Evolutionary conservation across 2,113 vertebrate genomes (phyloP), one percentile per base, ranked within the genome.

Genomic region (Ursus arctos): DNA sequence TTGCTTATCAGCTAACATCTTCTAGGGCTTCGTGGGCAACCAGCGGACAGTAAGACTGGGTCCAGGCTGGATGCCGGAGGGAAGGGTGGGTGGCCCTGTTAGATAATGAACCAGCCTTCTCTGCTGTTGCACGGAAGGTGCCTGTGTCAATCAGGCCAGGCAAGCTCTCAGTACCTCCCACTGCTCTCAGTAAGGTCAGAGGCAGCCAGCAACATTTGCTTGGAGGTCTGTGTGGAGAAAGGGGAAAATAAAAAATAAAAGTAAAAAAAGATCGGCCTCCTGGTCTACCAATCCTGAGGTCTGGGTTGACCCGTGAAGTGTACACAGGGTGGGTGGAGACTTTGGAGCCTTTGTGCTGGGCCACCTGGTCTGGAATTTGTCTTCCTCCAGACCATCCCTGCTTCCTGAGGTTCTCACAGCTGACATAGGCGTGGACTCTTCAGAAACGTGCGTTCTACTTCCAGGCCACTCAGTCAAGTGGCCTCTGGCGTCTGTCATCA

Each of bases 371-470:
- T 88, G 33, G 15, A 7, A 8, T 59, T 55, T 18, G 0, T 57
- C 79, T 55, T 77, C 57, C 16, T 26, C 0, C 53, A 53, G 83
- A 19, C n/a, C 53, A 6, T 63, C 28, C 0, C 21, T 9, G 65
- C 65, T 4, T 13, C 8, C 16, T 43, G 72, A 33, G 59, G 13
- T 51, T 74, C 10, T 55, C 51, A 33, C 49, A 76, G 15, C 22
- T 79, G 15, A 0, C 1, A 0, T 12, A 3, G 36, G 33, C 19
- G 0, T 16, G 1, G 31, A 6, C 14, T 40, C 51, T 51, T 28
- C 15, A 22, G 43, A 74, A 71, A 19, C 11, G 2, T 1, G 22
- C 13, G 0, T 18, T 40, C 67, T 6, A 13, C 22, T 59, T 33
- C 63, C 10, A 13, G 16, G 16, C 18, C 4, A 8, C 31, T 6